These are phyloP conservation scores for Pelmatolapia mariae DNA, from an alignment of 2,113 vertebrate genomes.

Conservation along the genomic window DNA sequence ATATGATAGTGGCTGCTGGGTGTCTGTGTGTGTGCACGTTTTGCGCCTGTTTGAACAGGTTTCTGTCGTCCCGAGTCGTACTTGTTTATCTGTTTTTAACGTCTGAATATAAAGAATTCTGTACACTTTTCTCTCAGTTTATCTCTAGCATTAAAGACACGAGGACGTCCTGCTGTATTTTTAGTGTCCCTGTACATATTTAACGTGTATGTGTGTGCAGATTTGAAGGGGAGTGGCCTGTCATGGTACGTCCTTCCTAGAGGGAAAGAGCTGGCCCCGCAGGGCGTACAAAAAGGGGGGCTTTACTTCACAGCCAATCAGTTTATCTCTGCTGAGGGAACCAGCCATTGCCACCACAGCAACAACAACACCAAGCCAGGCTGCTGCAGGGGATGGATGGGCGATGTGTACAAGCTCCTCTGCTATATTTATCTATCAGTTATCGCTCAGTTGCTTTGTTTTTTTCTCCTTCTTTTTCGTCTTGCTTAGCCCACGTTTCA, in stretches of 20 bases:
- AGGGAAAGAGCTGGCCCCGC: conserved; percentile 20
- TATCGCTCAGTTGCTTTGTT: background rate
- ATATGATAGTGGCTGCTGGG: background rate
- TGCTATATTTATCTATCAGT: conserved; percentile 11
- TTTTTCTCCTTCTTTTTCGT: background rate
- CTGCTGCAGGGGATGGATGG: conserved; percentile 33
- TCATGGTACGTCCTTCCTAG: conserved; percentile 36
- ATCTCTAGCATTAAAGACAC: background rate
- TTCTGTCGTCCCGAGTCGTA: background rate
- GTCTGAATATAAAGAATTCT: background rate
- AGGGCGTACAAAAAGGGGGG: conserved; percentile 1
- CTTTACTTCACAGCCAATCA: conserved; percentile 52
- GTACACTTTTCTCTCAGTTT: background rate
- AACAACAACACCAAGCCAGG: conserved; percentile 40
- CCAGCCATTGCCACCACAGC: conserved; percentile 51
- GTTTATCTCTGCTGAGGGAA: conserved; percentile 31
- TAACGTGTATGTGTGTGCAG: background rate
- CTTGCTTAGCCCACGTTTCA: background rate
- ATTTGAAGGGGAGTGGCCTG: conserved; percentile 4
- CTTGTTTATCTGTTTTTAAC: background rate
- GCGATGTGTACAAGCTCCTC: conserved; percentile 2
- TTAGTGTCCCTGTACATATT: conserved; percentile 9
- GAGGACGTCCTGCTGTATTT: background rate
- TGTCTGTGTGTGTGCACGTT: background rate
- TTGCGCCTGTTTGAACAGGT: background rate